phyloP scores from a whole-genome alignment of 2,797 vertebrate species.

The Natrix natrix region DNA sequence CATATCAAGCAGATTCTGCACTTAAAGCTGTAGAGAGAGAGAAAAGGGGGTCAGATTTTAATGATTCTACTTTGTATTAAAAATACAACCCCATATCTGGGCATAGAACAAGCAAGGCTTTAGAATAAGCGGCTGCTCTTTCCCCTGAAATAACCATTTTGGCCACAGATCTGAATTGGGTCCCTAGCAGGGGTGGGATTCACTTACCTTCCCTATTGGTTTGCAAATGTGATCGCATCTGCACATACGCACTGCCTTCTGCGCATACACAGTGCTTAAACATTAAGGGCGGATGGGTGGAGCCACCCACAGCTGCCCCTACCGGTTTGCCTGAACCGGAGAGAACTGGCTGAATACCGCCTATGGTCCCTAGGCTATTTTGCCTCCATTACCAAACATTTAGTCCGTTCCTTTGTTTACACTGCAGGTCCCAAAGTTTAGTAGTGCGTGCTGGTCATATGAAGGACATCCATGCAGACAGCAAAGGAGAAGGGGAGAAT shows the following conservation, averaged over 20 bases:
- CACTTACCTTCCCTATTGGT: too few relatives aligned
- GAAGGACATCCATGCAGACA: constrained; percentile 74
- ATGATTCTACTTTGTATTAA: not conserved
- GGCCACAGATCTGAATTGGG: not conserved
- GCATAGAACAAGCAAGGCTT: not conserved
- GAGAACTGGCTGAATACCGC: too few relatives aligned
- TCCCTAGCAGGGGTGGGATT: not conserved
- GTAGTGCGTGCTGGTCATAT: constrained; percentile 76
- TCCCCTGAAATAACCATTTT: rapidly evolving
- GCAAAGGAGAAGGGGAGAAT: constrained; percentile 68
- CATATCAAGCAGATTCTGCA: not conserved
- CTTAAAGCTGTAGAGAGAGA: not conserved
- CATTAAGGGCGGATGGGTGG: too few relatives aligned
- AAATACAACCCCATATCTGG: not conserved
- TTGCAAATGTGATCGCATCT: too few relatives aligned
- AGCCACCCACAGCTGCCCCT: too few relatives aligned
- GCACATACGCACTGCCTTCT: too few relatives aligned
- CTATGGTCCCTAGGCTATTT: not conserved
- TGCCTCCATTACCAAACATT: not conserved
- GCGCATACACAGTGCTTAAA: too few relatives aligned
- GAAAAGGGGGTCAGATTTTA: not conserved
- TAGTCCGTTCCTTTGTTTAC: constrained; percentile 21
- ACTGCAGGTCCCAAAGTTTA: constrained; percentile 86
- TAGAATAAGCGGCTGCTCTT: not conserved
- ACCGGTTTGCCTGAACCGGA: too few relatives aligned